Evolutionary conservation across 2,113 vertebrate genomes (phyloP).

Genomic region (Syrmaticus mikado): DNA sequence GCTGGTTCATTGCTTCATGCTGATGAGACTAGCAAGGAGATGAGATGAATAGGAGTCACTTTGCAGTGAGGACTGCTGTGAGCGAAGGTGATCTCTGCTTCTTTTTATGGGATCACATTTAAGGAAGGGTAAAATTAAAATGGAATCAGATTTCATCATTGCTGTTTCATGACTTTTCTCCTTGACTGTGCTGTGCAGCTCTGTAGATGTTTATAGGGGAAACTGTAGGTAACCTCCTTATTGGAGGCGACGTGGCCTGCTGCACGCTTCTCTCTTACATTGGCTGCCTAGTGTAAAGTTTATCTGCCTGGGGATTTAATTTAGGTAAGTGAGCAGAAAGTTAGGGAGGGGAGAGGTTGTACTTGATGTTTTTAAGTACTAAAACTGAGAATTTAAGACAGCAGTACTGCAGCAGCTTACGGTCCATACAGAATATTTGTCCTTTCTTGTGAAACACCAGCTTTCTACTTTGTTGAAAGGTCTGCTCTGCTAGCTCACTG

Average conservation of each 20-base stretch:
- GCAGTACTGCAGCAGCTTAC: background rate
- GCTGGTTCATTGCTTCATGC: background rate
- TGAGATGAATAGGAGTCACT: background rate
- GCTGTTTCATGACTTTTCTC: background rate
- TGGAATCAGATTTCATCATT: background rate
- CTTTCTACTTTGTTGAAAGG: background rate
- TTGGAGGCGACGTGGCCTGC: background rate
- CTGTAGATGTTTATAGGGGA: background rate
- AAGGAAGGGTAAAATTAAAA: background rate
- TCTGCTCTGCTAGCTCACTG: background rate
- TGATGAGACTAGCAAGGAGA: background rate
- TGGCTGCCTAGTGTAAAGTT: background rate
- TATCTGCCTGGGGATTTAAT: background rate
- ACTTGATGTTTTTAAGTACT: background rate
- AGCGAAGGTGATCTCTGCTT: background rate
- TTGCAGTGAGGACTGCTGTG: background rate
- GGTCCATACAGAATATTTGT: background rate
- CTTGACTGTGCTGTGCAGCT: background rate
- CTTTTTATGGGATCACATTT: background rate
- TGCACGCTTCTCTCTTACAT: background rate
- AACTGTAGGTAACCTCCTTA: background rate
- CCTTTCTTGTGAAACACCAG: background rate
- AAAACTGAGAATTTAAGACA: background rate
- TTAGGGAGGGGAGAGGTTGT: background rate
- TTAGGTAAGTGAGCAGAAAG: background rate